Evolutionary conservation across 2,888 invertebrate species (phyloP).

Genomic region (Suillia variegata): DNA sequence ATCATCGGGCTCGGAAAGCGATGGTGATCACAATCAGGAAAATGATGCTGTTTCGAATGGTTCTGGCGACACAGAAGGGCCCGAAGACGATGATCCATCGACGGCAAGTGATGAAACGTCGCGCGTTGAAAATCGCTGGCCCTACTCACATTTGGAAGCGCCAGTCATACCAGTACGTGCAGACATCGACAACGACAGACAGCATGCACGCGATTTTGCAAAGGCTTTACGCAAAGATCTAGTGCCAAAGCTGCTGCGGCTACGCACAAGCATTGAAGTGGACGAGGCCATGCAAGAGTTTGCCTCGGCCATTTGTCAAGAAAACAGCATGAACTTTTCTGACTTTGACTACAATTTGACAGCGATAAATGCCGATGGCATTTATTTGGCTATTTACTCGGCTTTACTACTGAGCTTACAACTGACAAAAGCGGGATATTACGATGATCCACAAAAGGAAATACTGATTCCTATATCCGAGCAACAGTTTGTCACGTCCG

Average conservation of each 20-base stretch:
- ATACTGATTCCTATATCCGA: constrained; percentile 70
- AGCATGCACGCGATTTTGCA: constrained; percentile 84
- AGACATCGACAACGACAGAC: constrained; percentile 83
- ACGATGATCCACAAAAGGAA: constrained; percentile 64
- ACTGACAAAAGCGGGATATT: constrained; percentile 77
- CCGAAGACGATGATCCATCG: constrained; percentile 68
- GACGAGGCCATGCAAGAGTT: constrained; percentile 92
- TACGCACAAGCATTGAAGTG: constrained; percentile 83
- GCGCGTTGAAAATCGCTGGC: constrained; percentile 60
- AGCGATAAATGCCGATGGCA: constrained; percentile 91
- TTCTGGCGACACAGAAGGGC: constrained; percentile 73
- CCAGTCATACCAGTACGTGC: constrained; percentile 57
- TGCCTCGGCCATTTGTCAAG: constrained; percentile 88
- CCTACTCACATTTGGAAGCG: constrained; percentile 60
- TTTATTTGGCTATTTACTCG: constrained; percentile 88
- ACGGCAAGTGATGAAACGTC: constrained; percentile 62
- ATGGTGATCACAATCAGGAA: constrained; percentile 73
- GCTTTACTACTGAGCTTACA: constrained; percentile 82
- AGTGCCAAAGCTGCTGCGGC: constrained; percentile 75
- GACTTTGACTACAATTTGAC: constrained; percentile 67
- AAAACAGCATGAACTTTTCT: constrained; percentile 63
- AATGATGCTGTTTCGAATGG: constrained; percentile 76
- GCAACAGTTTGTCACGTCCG: constrained; percentile 90
- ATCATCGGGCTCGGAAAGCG: constrained; percentile 65
- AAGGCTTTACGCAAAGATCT: constrained; percentile 75